Conservation (phyloP, 2,113 vertebrate species). For the Pseudorectes ferrugineus region DNA sequence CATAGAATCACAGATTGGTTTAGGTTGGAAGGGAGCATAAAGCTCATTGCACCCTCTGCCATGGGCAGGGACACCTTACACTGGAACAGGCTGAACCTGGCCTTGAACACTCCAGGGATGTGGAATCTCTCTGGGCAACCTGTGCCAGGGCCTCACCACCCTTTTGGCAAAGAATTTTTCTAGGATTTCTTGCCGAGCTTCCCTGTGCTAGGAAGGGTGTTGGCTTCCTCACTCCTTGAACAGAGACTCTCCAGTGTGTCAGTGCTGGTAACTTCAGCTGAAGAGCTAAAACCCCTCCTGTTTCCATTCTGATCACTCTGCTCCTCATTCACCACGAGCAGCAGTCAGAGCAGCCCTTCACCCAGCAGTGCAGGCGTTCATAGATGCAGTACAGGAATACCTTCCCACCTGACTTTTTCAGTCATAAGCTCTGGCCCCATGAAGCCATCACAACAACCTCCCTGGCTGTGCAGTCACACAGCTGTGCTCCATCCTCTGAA, state of each 20-base stretch:
- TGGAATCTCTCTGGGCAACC: neutral
- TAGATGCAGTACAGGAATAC: accelerated
- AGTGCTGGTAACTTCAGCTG: neutral
- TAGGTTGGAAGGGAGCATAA: neutral
- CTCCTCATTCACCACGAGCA: neutral
- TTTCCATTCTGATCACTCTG: neutral
- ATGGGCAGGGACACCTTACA: neutral
- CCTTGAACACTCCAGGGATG: neutral
- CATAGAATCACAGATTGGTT: neutral
- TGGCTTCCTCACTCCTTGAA: neutral
- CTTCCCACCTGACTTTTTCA: neutral
- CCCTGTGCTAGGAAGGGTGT: neutral
- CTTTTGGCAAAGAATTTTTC: neutral
- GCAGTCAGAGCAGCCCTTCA: neutral
- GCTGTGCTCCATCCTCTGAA: neutral
- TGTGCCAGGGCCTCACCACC: neutral
- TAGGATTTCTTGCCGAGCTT: neutral
- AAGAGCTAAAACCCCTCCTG: neutral
- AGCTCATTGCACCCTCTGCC: neutral
- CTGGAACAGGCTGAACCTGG: neutral
- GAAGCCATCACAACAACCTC: neutral
- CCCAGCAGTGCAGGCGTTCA: neutral
- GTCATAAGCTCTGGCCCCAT: neutral
- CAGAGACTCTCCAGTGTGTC: neutral
- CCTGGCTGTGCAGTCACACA: neutral